These are phyloP conservation scores for Syngnathus acus DNA, from an alignment of 2,797 vertebrate species.

Conservation along the genomic window DNA sequence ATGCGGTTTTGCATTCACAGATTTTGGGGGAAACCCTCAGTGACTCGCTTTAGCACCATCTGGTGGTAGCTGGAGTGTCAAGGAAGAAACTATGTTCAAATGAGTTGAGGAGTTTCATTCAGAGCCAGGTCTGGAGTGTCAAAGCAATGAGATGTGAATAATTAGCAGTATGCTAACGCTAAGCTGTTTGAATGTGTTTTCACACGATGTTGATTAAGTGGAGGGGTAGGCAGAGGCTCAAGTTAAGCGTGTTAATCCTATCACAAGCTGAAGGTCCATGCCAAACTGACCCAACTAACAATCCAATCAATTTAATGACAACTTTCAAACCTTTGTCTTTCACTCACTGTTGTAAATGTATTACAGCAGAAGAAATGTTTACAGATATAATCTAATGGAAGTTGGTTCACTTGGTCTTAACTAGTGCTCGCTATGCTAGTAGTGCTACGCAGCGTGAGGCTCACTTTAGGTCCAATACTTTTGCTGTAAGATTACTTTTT, in stretches of 20 bases:
- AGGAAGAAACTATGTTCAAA: neutral
- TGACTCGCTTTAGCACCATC: neutral
- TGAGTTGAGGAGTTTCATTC: neutral
- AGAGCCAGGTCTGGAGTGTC: neutral
- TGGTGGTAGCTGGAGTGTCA: neutral
- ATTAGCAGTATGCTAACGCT: neutral
- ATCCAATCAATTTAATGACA: neutral
- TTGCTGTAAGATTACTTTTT: too few relatives aligned
- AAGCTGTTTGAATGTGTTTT: neutral
- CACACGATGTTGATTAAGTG: neutral
- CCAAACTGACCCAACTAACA: neutral
- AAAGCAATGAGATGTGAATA: neutral
- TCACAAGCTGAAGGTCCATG: constrained; percentile 69
- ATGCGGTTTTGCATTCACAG: neutral
- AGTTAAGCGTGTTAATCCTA: constrained; percentile 65
- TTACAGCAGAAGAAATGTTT: neutral
- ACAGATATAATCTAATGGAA: neutral
- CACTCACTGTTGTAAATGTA: neutral
- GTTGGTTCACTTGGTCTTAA: neutral
- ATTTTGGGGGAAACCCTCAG: neutral
- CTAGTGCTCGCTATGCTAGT: too few relatives aligned
- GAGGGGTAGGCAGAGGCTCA: constrained; percentile 49
- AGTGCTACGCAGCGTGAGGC: too few relatives aligned
- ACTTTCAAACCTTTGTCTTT: neutral
- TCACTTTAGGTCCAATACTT: too few relatives aligned